A percentile compares a stretch with the other conserved stretches of the same genome.
phyloP scores from a whole-genome alignment of 2,888 invertebrate genomes.

The Ophonus ardosiacus region DNA sequence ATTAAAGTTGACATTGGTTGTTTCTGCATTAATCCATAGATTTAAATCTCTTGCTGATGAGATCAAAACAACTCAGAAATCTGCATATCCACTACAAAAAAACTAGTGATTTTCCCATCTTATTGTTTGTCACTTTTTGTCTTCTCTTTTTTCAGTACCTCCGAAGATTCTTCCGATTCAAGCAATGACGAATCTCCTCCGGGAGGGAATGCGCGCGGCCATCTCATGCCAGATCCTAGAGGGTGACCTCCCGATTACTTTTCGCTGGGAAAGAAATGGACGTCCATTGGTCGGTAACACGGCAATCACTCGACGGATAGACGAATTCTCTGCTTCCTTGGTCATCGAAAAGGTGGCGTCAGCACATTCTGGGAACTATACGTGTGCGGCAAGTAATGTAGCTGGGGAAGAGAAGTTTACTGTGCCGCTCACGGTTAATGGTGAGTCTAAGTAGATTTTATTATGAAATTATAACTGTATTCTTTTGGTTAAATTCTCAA shows the following conservation, averaged over 20 bases:
- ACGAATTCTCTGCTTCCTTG: slow-evolving; percentile 91
- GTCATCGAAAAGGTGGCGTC: slow-evolving; percentile 92
- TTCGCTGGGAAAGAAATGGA: slow-evolving; percentile 94
- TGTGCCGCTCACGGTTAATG: slow-evolving; percentile 89
- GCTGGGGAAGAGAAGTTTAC: slow-evolving; percentile 88
- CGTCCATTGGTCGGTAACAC: slow-evolving; percentile 82
- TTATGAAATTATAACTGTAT: too few relatives aligned
- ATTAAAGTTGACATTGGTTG: too few relatives aligned
- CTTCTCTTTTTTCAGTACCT: slow-evolving; percentile 79
- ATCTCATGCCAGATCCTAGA: slow-evolving; percentile 94
- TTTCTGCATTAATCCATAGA: too few relatives aligned
- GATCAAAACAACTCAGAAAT: too few relatives aligned
- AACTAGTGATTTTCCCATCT: too few relatives aligned
- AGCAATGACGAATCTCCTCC: slow-evolving; percentile 87
- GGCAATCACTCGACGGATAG: slow-evolving; percentile 81
- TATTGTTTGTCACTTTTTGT: too few relatives aligned
- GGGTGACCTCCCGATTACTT: slow-evolving; percentile 94
- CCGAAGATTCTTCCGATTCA: slow-evolving; percentile 91
- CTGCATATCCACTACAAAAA: too few relatives aligned
- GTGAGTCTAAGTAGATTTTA: slow-evolving; percentile 74
- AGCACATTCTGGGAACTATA: slow-evolving; percentile 92
- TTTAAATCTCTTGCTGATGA: too few relatives aligned
- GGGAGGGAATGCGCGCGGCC: slow-evolving; percentile 92
- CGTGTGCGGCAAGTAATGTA: slow-evolving; percentile 93
- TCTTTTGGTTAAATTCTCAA: too few relatives aligned